Evolutionary conservation across 2,888 invertebrate genomes (phyloP).

Genomic region (Tetramorium bicarinatum): DNA sequence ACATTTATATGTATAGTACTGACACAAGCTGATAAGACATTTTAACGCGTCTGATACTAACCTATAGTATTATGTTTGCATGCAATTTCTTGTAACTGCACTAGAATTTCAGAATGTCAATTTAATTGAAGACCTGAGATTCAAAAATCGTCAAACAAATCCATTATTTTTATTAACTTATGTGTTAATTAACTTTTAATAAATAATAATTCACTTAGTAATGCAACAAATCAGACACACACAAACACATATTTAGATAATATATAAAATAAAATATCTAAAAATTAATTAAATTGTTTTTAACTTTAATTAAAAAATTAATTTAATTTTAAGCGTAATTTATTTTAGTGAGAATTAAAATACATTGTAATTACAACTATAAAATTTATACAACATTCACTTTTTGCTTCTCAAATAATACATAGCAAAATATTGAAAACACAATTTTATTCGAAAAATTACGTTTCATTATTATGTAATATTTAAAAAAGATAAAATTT

Average conservation of each 20-base stretch:
- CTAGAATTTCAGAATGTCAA: neutral
- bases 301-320: neutral
- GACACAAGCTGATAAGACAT: conserved; percentile 69
- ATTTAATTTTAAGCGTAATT: neutral
- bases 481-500: neutral
- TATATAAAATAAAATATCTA: neutral
- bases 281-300: neutral
- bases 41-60: conserved; percentile 60
- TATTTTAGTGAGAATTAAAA: neutral
- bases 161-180: neutral
- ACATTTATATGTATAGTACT: conserved; percentile 62
- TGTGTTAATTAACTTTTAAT: neutral
- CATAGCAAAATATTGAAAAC: neutral
- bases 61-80: conserved; percentile 54
- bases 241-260: neutral
- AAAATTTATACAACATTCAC: neutral
- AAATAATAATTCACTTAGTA: neutral
- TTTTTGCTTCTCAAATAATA: neutral
- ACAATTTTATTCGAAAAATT: neutral
- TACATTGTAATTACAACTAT: neutral
- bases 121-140: neutral
- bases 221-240: neutral
- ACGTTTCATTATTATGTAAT: neutral
- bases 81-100: conserved; percentile 13
- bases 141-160: neutral